phyloP scores from a whole-genome alignment of 2,797 vertebrate species.

The Acanthornis magna region DNA sequence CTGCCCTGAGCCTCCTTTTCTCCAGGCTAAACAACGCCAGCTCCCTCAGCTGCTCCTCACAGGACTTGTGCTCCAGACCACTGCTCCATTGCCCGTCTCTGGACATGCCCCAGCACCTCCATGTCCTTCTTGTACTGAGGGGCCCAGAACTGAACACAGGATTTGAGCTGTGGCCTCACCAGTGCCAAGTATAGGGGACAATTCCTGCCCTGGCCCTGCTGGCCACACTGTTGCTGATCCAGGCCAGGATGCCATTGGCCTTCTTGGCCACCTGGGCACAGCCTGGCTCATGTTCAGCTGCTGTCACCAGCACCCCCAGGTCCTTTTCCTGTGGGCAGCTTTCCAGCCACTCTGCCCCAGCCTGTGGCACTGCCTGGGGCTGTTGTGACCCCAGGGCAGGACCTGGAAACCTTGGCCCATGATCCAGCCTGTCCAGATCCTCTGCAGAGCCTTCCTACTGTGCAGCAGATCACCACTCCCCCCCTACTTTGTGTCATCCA shows the following conservation, averaged over 20 bases:
- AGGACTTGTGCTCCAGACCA: neutral
- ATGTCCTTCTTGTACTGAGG: fast-evolving
- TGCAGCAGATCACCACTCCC: neutral
- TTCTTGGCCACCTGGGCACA: neutral
- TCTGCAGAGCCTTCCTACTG: neutral
- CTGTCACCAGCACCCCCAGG: neutral
- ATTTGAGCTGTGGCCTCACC: neutral
- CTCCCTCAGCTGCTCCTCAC: neutral
- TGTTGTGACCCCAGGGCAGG: neutral
- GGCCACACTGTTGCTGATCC: neutral
- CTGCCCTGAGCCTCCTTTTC: neutral
- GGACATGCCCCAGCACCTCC: fast-evolving
- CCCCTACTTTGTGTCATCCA: neutral
- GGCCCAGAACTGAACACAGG: neutral
- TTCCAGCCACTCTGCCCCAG: neutral
- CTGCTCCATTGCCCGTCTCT: neutral
- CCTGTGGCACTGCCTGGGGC: neutral
- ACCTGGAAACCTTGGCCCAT: neutral
- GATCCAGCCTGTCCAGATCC: neutral
- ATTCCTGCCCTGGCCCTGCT: neutral
- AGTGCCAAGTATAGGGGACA: fast-evolving
- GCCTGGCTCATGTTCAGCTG: neutral
- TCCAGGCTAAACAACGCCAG: neutral
- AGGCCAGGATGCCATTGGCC: neutral
- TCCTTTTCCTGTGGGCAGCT: neutral